Evolutionary conservation across 2,797 vertebrate species (phyloP).

Genomic region (Halcyon chelicuti): DNA sequence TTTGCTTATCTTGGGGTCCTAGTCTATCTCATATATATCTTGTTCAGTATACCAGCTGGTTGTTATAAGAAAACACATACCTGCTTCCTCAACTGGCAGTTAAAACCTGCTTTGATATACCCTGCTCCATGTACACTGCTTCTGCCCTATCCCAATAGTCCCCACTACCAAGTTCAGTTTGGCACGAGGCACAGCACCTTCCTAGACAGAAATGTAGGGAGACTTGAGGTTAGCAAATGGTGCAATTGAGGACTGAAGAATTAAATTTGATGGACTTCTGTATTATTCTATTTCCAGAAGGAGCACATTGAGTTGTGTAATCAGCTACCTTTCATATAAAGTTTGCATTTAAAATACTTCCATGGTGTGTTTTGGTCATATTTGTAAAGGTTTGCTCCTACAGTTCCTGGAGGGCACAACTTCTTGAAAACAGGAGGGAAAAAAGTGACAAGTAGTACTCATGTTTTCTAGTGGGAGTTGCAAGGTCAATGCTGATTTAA

Average conservation of each 20-base stretch:
- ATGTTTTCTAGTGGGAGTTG: constrained; percentile 5
- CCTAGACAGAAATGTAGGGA: background rate
- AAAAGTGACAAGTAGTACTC: background rate
- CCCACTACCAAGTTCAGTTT: background rate
- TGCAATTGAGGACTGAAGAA: background rate
- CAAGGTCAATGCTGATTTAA: constrained; percentile 64
- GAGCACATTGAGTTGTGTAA: background rate
- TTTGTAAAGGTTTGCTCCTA: background rate
- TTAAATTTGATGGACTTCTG: background rate
- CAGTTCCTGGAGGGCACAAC: background rate
- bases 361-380: background rate
- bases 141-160: background rate
- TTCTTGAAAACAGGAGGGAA: background rate
- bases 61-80: fast-evolving
- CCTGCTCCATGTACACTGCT: fast-evolving
- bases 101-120: background rate
- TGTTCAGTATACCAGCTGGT: background rate
- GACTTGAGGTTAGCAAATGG: background rate
- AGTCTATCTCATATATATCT: background rate
- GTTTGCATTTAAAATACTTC: background rate
- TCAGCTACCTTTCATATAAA: background rate
- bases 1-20: background rate
- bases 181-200: fast-evolving
- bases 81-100: background rate
- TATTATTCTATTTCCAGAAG: background rate